Evolutionary conservation across 2,113 vertebrate species (phyloP).

Genomic region (Phyllopteryx taeniolatus): DNA sequence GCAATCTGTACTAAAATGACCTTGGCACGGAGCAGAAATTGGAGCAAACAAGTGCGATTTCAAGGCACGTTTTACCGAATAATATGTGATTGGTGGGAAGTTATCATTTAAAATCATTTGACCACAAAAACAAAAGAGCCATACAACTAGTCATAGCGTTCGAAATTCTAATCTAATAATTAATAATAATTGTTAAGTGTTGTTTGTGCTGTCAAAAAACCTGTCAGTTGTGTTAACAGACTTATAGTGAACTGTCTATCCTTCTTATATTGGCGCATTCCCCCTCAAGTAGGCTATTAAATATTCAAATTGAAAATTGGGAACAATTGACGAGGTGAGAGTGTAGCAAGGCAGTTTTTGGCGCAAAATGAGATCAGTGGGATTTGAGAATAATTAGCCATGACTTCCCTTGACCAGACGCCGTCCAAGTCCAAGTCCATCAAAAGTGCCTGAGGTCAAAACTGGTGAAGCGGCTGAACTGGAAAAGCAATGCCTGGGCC

Average conservation of each 20-base stretch:
- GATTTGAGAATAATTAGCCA: slow-evolving; percentile 47
- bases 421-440: slow-evolving; percentile 14
- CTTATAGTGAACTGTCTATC: neutral
- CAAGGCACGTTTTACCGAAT: too few relatives aligned
- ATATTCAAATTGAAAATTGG: slow-evolving; percentile 6
- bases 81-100: too few relatives aligned
- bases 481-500: slow-evolving; percentile 42
- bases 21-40: too few relatives aligned
- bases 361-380: slow-evolving; percentile 29
- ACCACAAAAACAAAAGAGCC: too few relatives aligned
- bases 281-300: neutral
- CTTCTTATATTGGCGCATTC: neutral
- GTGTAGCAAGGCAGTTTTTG: slow-evolving; percentile 24
- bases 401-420: slow-evolving; percentile 21
- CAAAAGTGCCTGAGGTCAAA: slow-evolving; percentile 20
- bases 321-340: slow-evolving; percentile 21
- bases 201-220: neutral
- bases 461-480: slow-evolving; percentile 21
- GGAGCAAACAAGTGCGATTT: too few relatives aligned
- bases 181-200: neutral
- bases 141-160: neutral
- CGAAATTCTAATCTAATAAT: neutral
- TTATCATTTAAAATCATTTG: too few relatives aligned
- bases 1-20: too few relatives aligned
- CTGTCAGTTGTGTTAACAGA: neutral